phyloP scores from a whole-genome alignment of 2,797 vertebrate species.

The Cottoperca gobio region DNA sequence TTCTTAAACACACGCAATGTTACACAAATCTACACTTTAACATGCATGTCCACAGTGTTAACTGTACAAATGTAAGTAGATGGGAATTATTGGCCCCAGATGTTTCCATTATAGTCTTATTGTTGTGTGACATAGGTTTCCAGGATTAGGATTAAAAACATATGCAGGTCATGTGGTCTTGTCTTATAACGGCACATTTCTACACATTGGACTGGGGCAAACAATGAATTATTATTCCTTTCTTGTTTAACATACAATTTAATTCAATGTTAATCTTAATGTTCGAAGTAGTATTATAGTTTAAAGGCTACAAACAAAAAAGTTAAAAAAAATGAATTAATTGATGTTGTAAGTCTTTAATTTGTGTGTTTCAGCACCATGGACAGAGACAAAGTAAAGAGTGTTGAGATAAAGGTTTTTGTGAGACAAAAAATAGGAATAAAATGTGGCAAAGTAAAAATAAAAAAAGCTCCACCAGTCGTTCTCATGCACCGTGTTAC shows the following conservation, averaged over 20 bases:
- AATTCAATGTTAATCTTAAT: neutral
- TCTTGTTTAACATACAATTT: neutral
- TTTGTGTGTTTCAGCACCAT: slow-evolving; percentile 35
- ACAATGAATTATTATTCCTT: neutral
- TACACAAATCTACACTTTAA: neutral
- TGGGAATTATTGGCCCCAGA: slow-evolving; percentile 42
- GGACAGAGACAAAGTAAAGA: slow-evolving; percentile 5
- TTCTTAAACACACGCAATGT: slow-evolving; percentile 1
- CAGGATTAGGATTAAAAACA: slow-evolving; percentile 51
- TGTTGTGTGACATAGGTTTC: slow-evolving; percentile 47
- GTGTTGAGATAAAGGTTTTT: neutral
- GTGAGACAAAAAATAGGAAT: neutral
- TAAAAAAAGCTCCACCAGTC: no score
- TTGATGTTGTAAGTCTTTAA: neutral
- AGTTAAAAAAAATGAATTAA: neutral
- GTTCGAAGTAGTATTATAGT: neutral
- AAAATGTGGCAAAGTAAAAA: no score
- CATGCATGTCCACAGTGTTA: neutral
- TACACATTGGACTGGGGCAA: neutral
- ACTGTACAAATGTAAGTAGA: slow-evolving; percentile 35
- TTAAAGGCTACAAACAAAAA: neutral
- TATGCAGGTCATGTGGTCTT: slow-evolving; percentile 14
- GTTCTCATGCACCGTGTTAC: neutral
- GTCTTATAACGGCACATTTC: neutral
- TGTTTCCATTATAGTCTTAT: slow-evolving; percentile 55